phyloP scores from a whole-genome alignment of 2,888 invertebrate species.

The Dromius quadrimaculatus region DNA sequence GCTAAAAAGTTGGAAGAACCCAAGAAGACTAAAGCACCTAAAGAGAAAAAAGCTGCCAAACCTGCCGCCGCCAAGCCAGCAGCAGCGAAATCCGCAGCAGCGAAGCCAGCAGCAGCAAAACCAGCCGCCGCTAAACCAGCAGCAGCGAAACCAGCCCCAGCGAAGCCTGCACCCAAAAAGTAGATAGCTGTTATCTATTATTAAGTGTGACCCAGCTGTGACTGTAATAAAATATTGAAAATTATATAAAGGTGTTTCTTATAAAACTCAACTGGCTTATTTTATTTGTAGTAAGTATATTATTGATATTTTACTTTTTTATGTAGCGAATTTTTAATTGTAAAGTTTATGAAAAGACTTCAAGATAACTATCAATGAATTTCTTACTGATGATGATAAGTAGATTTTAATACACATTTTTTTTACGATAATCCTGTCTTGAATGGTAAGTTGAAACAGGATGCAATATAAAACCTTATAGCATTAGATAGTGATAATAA shows the following conservation, averaged over 20 bases:
- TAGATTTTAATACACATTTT: no score
- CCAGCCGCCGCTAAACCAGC: conserved; percentile 54
- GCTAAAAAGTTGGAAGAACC: conserved; percentile 56
- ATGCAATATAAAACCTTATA: no score
- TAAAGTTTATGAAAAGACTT: no score
- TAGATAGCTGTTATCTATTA: conserved; percentile 55
- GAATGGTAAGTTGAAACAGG: no score
- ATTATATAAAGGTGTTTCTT: conserved; percentile 50
- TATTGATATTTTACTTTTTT: no score
- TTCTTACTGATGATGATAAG: no score
- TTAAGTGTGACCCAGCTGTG: conserved; percentile 46
- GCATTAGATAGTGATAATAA: no score
- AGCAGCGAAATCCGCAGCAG: conserved; percentile 57
- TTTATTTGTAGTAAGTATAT: conserved; percentile 23
- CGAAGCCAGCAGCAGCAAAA: conserved; percentile 60
- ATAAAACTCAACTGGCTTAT: conserved; percentile 38
- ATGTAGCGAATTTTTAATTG: no score
- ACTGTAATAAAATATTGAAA: conserved; percentile 52
- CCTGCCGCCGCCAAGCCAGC: conserved; percentile 52
- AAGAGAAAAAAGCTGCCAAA: conserved; percentile 54
- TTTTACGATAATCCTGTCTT: no score
- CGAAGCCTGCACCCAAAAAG: conserved; percentile 61
- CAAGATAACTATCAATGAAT: no score
- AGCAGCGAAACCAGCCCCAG: conserved; percentile 57
- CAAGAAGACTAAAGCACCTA: conserved; percentile 64